A percentile compares a stretch with the other conserved stretches of the same genome.
Conservation (phyloP, 2,113 vertebrate species). For the Macheiramphus alcinus region DNA sequence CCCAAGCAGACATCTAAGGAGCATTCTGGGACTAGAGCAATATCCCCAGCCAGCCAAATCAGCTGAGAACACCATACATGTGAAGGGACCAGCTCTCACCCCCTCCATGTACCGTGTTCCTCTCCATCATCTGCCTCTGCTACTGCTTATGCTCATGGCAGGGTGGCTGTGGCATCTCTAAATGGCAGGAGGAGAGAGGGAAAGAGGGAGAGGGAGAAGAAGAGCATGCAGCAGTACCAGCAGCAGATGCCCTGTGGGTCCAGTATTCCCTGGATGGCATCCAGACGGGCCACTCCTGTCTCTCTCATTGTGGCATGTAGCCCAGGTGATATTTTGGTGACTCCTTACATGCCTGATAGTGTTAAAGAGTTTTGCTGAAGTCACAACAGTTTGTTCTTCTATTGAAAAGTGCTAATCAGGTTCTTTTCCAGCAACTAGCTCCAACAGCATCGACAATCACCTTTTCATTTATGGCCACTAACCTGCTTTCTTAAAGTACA, state of each 20-base stretch:
- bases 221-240: background rate
- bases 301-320: background rate
- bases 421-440: background rate
- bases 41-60: background rate
- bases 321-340: background rate
- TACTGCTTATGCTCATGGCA: background rate
- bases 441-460: background rate
- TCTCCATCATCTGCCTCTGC: background rate
- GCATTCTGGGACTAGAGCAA: background rate
- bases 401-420: background rate
- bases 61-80: background rate
- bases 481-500: background rate
- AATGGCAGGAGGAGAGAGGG: background rate
- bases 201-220: background rate
- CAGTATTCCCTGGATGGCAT: background rate
- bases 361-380: background rate
- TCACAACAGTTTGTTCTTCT: background rate
- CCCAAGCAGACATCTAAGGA: background rate
- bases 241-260: background rate
- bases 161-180: background rate
- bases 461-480: background rate
- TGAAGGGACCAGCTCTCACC: background rate
- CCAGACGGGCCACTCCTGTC: background rate
- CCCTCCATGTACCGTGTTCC: accelerated
- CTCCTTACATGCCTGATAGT: background rate